phyloP scores from a whole-genome alignment of 2,113 vertebrate species.

The Australoheros scitulus region DNA sequence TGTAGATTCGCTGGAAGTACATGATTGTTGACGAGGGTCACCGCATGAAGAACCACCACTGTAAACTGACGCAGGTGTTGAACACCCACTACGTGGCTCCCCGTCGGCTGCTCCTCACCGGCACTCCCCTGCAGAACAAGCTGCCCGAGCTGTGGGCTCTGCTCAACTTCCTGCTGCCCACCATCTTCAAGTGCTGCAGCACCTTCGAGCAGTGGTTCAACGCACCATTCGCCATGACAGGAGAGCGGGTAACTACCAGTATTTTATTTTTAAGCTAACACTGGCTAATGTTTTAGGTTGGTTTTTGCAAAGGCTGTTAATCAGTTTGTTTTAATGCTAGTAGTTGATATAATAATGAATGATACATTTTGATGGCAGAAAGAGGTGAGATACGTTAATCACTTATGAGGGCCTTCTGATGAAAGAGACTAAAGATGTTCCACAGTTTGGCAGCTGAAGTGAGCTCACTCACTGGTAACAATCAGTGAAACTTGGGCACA shows the following conservation, averaged over 20 bases:
- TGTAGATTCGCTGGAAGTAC: constrained; percentile 97
- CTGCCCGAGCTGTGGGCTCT: constrained; percentile 97
- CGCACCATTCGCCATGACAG: constrained; percentile 97
- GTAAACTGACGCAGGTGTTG: constrained; percentile 96
- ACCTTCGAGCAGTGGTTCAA: constrained; percentile 99
- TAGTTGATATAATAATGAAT: background rate
- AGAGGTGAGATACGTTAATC: too few relatives aligned
- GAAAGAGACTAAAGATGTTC: fast-evolving
- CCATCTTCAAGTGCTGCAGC: constrained; percentile 99
- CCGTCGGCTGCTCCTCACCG: constrained; percentile 91
- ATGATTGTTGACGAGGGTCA: constrained; percentile 99
- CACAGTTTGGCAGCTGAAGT: background rate
- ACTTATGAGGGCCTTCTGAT: too few relatives aligned
- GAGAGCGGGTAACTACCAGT: constrained; percentile 85
- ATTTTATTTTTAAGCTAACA: background rate
- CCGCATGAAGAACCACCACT: constrained; percentile 99
- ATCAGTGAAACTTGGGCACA: background rate
- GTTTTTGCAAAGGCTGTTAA: background rate
- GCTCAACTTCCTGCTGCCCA: constrained; percentile 97
- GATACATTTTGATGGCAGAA: background rate
- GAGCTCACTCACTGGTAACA: background rate
- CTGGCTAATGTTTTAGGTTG: background rate
- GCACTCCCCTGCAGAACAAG: constrained; percentile 96
- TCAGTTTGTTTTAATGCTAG: background rate
- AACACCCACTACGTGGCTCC: constrained; percentile 98